Evolutionary conservation across 1,140 invertebrate species (phyloP).

Genomic region (Trachymyrmex cornetzi): DNA sequence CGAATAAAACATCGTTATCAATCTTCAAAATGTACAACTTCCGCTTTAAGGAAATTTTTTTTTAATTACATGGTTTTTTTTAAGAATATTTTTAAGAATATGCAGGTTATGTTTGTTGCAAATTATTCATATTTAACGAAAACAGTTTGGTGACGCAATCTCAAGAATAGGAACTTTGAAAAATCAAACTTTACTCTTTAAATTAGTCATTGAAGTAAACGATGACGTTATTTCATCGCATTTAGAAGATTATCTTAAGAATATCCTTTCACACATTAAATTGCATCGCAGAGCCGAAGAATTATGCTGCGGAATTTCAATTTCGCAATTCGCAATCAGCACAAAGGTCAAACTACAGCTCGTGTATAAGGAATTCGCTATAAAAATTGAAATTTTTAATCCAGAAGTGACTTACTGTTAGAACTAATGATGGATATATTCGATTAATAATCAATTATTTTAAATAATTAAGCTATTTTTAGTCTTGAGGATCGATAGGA

Average conservation of each 20-base stretch:
- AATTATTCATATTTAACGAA: neutral
- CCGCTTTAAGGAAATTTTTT: too few species aligned
- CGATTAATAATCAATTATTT: too few species aligned
- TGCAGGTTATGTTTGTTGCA: neutral
- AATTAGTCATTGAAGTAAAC: neutral
- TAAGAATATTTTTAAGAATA: neutral
- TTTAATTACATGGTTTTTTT: neutral
- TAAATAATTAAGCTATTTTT: too few species aligned
- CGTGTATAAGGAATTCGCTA: neutral
- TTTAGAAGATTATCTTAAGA: too few species aligned
- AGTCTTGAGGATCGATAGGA: too few species aligned
- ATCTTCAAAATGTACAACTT: too few species aligned
- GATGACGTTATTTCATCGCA: slow-evolving; percentile 5
- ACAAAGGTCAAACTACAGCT: neutral
- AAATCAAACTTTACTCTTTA: neutral
- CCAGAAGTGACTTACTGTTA: neutral
- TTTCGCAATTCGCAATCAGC: neutral
- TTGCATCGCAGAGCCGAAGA: neutral
- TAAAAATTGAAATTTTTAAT: neutral
- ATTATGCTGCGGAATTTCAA: slow-evolving; percentile 5
- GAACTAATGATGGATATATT: too few species aligned
- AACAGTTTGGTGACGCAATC: neutral
- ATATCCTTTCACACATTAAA: neutral
- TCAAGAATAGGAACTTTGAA: neutral
- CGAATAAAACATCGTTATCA: neutral